Percentiles rank a stretch among this genome's conserved stretches.
Conservation (phyloP, 2,113 vertebrate species). For the Xenopus tropicalis region DNA sequence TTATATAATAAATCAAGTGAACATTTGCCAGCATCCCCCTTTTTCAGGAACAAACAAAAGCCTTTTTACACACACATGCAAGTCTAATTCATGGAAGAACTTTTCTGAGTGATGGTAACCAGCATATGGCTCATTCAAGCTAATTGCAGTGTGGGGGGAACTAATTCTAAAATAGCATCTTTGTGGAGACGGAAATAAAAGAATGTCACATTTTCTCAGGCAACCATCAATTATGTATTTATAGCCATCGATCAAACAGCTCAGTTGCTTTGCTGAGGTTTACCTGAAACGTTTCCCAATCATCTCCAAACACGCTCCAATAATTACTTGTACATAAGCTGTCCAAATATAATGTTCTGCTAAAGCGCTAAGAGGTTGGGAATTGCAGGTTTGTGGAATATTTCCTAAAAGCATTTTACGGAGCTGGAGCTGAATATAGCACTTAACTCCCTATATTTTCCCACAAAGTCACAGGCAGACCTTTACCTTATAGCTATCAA, state of each 20-base stretch:
- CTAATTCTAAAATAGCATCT: constrained; percentile 44
- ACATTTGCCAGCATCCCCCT: constrained; percentile 18
- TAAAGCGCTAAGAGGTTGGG: constrained; percentile 2
- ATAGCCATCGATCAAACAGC: constrained; percentile 34
- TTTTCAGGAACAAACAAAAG: constrained; percentile 14
- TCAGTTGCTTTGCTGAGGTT: constrained; percentile 8
- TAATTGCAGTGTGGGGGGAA: constrained; percentile 38
- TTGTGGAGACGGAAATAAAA: constrained; percentile 24
- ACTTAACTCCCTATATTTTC: neutral
- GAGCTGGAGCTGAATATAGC: constrained; percentile 9
- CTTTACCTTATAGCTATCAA: neutral
- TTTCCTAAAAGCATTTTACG: neutral
- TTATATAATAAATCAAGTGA: constrained; percentile 30
- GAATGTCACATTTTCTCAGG: constrained; percentile 25
- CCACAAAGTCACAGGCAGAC: neutral
- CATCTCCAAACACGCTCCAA: constrained; percentile 18
- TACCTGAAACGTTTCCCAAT: constrained; percentile 31
- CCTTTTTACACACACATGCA: neutral
- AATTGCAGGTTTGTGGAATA: constrained; percentile 12
- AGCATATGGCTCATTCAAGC: constrained; percentile 29
- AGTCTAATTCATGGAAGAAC: constrained; percentile 19
- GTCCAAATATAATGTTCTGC: constrained; percentile 23
- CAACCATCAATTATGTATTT: constrained; percentile 41
- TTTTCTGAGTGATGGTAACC: constrained; percentile 37
- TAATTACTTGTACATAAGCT: constrained; percentile 32